Evolutionary conservation across 2,113 vertebrate genomes (phyloP).

Genomic region (Phocoena sinus): DNA sequence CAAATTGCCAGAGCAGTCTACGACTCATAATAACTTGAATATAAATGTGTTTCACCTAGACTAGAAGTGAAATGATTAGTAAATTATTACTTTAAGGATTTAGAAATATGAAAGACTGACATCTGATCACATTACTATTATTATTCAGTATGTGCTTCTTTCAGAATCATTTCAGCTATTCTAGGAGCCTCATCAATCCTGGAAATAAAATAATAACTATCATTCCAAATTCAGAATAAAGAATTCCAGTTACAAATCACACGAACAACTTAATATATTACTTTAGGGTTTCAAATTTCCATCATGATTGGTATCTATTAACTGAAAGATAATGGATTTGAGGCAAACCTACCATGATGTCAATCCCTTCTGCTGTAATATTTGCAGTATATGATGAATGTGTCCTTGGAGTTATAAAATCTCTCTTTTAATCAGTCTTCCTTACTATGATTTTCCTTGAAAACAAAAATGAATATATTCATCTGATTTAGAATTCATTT

Average conservation of each 20-base stretch:
- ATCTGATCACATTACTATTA: not conserved
- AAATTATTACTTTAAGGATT: slow-evolving; percentile 34
- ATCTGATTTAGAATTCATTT: not conserved
- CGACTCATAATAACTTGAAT: not conserved
- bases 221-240: slow-evolving; percentile 15
- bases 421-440: not conserved
- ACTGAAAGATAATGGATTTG: not conserved
- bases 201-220: slow-evolving; percentile 23
- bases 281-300: not conserved
- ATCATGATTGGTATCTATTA: not conserved
- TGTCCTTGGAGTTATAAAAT: not conserved
- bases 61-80: not conserved
- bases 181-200: not conserved
- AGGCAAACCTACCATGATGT: not conserved
- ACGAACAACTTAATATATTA: not conserved
- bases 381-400: not conserved
- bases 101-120: not conserved
- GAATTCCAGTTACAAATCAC: not conserved
- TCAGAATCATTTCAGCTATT: slow-evolving; percentile 26
- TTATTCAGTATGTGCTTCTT: not conserved
- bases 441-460: not conserved
- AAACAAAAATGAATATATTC: not conserved
- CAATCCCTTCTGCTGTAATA: not conserved
- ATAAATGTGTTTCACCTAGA: not conserved
- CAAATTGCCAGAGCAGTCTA: not conserved